Percentiles rank a stretch among this genome's conserved stretches.
Conservation (phyloP, 2,113 vertebrate species). For the Leptocoma aspasia region DNA sequence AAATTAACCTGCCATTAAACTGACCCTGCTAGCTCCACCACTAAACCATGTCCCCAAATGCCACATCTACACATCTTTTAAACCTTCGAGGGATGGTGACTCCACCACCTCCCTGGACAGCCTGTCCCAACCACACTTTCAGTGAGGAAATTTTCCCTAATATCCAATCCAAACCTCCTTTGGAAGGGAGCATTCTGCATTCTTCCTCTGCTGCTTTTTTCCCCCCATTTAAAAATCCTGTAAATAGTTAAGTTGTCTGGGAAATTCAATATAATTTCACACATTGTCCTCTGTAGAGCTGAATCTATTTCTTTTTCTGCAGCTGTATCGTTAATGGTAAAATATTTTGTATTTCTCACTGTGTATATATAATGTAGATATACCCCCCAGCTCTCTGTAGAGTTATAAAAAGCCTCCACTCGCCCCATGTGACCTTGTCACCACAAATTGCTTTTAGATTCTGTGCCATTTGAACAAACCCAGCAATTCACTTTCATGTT, state of each 20-base stretch:
- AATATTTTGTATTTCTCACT: conserved; percentile 8
- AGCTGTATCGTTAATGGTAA: neutral
- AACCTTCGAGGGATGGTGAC: neutral
- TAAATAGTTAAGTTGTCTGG: neutral
- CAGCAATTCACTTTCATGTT: conserved; percentile 24
- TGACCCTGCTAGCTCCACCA: neutral
- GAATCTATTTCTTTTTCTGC: neutral
- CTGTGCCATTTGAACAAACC: conserved; percentile 42
- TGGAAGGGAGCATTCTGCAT: neutral
- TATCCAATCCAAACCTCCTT: neutral
- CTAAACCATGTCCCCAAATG: neutral
- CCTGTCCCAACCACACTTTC: no score
- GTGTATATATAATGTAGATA: neutral
- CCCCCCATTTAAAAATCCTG: neutral
- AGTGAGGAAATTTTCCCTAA: neutral
- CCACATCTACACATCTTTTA: neutral
- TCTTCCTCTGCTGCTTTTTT: neutral
- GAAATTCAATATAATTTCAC: neutral
- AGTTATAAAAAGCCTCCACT: conserved; percentile 28
- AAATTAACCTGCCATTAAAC: neutral
- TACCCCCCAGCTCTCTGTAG: neutral
- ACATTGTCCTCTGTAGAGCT: neutral
- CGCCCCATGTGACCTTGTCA: conserved; percentile 46
- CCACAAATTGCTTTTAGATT: conserved; percentile 55
- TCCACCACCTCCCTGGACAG: neutral